Conservation (phyloP, 2,888 invertebrate species). For the Synergus itoensis region DNA sequence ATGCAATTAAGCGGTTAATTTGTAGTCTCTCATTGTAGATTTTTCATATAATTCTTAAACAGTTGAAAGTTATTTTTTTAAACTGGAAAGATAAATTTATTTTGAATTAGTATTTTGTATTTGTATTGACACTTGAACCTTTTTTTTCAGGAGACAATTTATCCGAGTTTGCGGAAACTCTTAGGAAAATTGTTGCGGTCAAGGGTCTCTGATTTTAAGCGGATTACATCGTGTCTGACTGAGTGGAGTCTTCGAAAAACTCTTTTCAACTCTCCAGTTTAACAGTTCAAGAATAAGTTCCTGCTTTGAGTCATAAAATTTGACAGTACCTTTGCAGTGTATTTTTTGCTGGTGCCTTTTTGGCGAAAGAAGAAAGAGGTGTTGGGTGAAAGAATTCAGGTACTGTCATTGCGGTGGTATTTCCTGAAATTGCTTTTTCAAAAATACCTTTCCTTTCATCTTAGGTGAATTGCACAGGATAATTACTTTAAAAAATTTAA, state of each 20-base stretch:
- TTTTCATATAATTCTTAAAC: neutral
- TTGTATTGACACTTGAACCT: neutral
- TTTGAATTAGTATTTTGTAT: no score
- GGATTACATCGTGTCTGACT: conserved; percentile 61
- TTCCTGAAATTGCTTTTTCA: neutral
- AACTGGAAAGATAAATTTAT: neutral
- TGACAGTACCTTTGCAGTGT: conserved; percentile 63
- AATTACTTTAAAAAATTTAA: neutral
- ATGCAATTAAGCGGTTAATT: neutral
- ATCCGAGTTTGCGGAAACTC: neutral
- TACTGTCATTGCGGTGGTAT: no score
- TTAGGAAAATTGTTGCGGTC: conserved; percentile 59
- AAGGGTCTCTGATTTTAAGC: conserved; percentile 53
- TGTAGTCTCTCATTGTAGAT: neutral
- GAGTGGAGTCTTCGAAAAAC: conserved; percentile 57
- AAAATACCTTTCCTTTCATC: neutral
- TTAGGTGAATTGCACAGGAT: neutral
- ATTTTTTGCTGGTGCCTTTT: conserved; percentile 62
- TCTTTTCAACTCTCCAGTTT: conserved; percentile 54
- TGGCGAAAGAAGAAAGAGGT: conserved; percentile 53
- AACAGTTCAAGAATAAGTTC: conserved; percentile 58
- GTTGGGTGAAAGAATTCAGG: neutral
- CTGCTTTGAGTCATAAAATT: conserved; percentile 64
- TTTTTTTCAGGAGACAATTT: neutral
- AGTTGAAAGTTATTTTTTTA: neutral